These are phyloP conservation scores for Bubo blakistoni DNA, from an alignment of 2,113 vertebrate species.

Conservation along the genomic window DNA sequence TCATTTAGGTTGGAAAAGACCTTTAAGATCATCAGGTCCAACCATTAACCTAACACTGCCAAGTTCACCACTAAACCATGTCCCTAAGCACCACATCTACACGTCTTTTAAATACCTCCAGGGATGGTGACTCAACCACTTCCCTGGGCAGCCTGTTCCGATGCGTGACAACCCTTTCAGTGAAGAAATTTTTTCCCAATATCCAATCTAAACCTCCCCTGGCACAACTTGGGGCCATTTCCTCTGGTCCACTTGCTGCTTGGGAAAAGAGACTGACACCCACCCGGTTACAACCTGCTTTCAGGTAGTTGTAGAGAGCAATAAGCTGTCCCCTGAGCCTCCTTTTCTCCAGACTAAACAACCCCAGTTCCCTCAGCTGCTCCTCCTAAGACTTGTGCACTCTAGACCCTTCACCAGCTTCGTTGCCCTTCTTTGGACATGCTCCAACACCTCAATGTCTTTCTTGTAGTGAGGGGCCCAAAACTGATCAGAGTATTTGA, in stretches of 20 bases:
- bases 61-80: background rate
- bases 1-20: background rate
- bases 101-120: background rate
- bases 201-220: background rate
- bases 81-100: background rate
- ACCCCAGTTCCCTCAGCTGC: background rate
- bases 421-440: background rate
- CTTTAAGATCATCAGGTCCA: background rate
- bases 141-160: background rate
- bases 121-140: background rate
- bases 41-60: background rate
- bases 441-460: background rate
- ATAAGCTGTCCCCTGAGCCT: background rate
- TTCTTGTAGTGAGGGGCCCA: background rate
- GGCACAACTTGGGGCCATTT: background rate
- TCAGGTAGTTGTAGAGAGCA: background rate
- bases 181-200: background rate
- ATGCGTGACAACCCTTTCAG: background rate
- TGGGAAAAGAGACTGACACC: background rate
- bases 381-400: background rate
- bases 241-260: background rate
- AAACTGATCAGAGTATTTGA: rapidly evolving
- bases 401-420: background rate
- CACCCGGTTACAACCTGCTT: background rate
- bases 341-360: background rate